phyloP scores from a whole-genome alignment of 2,797 vertebrate species.

The Oreochromis grahami region DNA sequence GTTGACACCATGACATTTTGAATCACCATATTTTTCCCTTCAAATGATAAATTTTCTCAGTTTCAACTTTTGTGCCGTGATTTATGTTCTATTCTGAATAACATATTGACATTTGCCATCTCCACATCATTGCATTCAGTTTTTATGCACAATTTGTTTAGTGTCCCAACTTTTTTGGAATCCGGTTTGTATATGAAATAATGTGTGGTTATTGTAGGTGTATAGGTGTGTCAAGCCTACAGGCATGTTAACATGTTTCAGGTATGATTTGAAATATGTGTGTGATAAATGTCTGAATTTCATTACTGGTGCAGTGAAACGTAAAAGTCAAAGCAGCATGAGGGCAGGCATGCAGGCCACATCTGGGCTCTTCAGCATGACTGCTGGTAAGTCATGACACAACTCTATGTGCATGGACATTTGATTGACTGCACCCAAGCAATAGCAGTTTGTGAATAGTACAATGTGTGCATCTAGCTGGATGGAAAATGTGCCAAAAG shows the following conservation, averaged over 20 bases:
- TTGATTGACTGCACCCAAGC: constrained; percentile 7
- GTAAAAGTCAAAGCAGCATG: constrained; percentile 24
- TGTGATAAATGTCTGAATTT: constrained; percentile 40
- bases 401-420: constrained; percentile 14
- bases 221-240: constrained; percentile 17
- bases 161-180: no score
- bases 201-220: constrained; percentile 33
- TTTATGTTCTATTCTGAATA: no score
- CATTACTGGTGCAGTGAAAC: constrained; percentile 27
- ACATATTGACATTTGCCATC: no score
- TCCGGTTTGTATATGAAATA: constrained; percentile 10
- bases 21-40: no score
- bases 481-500: constrained; percentile 4
- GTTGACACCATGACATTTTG: no score
- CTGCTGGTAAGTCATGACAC: constrained; percentile 36
- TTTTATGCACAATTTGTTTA: no score
- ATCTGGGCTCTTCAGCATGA: constrained; percentile 35
- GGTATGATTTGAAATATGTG: constrained; percentile 18
- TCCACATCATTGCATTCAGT: no score
- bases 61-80: no score
- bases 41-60: no score
- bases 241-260: constrained; percentile 28
- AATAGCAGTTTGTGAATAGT: constrained; percentile 2
- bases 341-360: constrained; percentile 15
- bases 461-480: not conserved